Base-by-base conservation (phyloP, 2,888 invertebrate species). In the Drosophila demipolita region DNA sequence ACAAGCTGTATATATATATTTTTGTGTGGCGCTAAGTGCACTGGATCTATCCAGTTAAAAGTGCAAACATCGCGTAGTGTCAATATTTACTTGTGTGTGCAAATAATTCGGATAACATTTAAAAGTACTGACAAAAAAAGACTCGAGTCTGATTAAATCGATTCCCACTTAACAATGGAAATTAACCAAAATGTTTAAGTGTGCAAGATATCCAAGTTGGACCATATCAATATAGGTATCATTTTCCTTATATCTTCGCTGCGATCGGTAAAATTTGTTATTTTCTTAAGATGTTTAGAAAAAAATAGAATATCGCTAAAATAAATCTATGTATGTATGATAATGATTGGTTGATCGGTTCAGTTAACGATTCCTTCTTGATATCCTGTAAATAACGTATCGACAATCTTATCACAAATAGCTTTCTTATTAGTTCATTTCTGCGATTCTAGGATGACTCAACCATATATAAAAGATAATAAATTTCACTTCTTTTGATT, bases 41-140 rank as follows among this genome's bases (percentile, higher is more conserved):
- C 89, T 87, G 86, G 87, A 87, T 89, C 70, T 75, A 82, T 75
- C 89, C 87, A 85, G 87, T 89, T 89, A 77, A 85, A 83, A 72
- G 75, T 72, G 11, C 55, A 79, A 84, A 87, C 59, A 85, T 58
- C 3, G 29, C 52, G 26, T 8, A 32, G 29, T 54, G 11, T 40
- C 45, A 67, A 76, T 74, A 74, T 80, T 74, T 45, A 48, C 61
- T 40, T 29, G 61, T 59, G 33, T 50, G 54, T 52, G 68, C 70
- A 72, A 73, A 85, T 66, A 81, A 66, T 32, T 68, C 26, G 50
- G 36, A 54, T 52, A 60, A 49, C 45, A 55, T 20, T 70, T 66
- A 45, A 58, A 45, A 81, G 65, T 59, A 40, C 23, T 26, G 29
- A 53, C 50, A 20, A 15, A 53, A 3, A 35, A 23, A 53, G 9